Conservation (phyloP, 2,113 vertebrate species). For the Ondatra zibethicus region DNA sequence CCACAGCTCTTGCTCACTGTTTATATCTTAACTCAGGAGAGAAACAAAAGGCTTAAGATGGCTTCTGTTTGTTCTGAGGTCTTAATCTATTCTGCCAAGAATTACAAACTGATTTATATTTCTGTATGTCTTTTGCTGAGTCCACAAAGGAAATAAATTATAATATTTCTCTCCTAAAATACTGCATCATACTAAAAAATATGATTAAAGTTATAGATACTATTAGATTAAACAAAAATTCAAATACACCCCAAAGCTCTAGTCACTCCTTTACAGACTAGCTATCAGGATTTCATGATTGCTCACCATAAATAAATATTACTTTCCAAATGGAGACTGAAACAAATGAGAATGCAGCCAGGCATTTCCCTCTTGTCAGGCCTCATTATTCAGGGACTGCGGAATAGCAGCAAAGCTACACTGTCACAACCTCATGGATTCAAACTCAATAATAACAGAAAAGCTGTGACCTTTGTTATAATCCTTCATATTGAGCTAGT, state of each 20-base stretch:
- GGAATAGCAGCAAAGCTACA: not conserved
- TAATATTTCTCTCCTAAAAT: not conserved
- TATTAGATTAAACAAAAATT: conserved; percentile 52
- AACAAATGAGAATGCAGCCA: conserved; percentile 2
- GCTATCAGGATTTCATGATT: not conserved
- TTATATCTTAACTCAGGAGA: conserved; percentile 54
- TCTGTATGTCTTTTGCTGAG: conserved; percentile 48
- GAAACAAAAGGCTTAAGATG: conserved; percentile 53
- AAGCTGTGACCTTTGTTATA: not conserved
- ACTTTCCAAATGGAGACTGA: conserved; percentile 12
- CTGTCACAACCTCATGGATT: not conserved
- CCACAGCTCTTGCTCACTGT: conserved; percentile 46
- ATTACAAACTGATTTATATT: conserved; percentile 42
- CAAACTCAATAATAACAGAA: not conserved
- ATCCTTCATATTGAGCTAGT: not conserved
- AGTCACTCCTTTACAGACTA: not conserved
- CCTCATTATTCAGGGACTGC: not conserved
- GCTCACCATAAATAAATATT: conserved; percentile 23
- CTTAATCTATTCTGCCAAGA: conserved; percentile 66
- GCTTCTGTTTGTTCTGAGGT: conserved; percentile 55
- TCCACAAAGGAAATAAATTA: conserved; percentile 63
- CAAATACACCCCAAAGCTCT: not conserved
- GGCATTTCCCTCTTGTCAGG: conserved; percentile 35
- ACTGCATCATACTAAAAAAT: conserved; percentile 36
- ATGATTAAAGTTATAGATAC: conserved; percentile 36